Conservation (phyloP, 2,888 invertebrate species). For the Peribatodes rhomboidaria region DNA sequence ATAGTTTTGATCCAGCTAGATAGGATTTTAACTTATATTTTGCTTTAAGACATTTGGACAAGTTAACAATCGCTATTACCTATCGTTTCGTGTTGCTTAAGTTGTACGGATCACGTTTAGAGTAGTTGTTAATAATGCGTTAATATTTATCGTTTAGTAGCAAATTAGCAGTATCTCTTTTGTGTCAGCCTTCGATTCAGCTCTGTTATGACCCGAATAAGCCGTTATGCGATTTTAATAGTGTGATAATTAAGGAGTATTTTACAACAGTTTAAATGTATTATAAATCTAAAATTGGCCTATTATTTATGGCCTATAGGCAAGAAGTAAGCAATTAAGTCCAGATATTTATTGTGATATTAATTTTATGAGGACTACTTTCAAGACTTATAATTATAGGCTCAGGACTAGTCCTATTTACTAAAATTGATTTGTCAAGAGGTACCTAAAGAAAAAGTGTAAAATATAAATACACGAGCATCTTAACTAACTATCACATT, state of each 20-base stretch:
- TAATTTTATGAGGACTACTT: conserved; percentile 19
- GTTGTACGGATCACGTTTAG: no score
- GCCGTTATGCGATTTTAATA: conserved; percentile 21
- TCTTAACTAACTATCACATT: no score
- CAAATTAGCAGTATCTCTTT: no score
- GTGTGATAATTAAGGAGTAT: conserved; percentile 25
- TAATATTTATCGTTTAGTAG: no score
- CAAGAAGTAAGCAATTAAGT: conserved; percentile 14
- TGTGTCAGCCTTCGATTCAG: not conserved
- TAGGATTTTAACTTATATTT: no score
- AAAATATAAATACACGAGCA: no score
- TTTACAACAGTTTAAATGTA: conserved; percentile 29
- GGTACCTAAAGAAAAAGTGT: no score
- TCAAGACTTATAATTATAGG: not conserved
- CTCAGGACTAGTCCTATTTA: not conserved
- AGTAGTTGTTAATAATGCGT: no score
- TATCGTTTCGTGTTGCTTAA: no score
- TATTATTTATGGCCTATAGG: conserved; percentile 23
- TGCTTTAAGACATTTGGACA: no score
- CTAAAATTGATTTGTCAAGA: not conserved
- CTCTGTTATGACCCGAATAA: conserved; percentile 28
- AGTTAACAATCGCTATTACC: no score
- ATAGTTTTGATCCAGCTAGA: no score
- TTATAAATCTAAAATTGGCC: conserved; percentile 24
- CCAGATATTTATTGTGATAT: conserved; percentile 21